Percentiles rank a stretch among this genome's conserved stretches.
Evolutionary conservation across 2,113 vertebrate genomes (phyloP).

Genomic region (Spilogale gracilis): DNA sequence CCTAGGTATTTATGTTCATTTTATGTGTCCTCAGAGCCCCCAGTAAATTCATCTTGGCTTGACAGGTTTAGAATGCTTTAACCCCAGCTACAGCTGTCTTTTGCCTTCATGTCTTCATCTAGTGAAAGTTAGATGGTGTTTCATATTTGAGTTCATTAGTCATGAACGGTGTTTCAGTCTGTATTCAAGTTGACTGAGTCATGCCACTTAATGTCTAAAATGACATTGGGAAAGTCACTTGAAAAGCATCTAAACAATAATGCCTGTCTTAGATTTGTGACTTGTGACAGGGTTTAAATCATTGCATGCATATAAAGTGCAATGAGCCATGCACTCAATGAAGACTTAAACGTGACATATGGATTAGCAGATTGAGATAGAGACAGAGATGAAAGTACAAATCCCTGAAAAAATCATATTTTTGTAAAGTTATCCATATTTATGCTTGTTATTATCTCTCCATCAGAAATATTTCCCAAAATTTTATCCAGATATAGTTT

Average conservation of each 20-base stretch:
- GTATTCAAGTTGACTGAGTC: not conserved
- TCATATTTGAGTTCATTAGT: not conserved
- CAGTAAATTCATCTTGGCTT: not conserved
- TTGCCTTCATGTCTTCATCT: not conserved
- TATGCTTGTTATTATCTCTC: not conserved
- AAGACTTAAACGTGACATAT: not conserved
- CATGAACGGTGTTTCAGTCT: not conserved
- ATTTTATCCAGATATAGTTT: not conserved
- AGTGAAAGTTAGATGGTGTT: not conserved
- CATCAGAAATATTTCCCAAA: not conserved
- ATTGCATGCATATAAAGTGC: not conserved
- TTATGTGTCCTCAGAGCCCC: not conserved
- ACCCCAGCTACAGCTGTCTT: not conserved
- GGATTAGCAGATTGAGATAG: not conserved
- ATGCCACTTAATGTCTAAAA: not conserved
- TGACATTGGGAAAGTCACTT: not conserved
- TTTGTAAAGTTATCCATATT: not conserved
- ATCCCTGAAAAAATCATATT: not conserved
- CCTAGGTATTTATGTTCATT: not conserved
- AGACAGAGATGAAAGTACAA: not conserved
- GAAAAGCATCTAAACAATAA: not conserved
- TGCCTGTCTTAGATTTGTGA: not conserved
- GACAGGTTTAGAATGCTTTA: not conserved
- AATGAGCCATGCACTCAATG: not conserved
- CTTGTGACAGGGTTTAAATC: not conserved